Evolutionary conservation across 1,140 invertebrate species (phyloP), one percentile per base, ranked within the genome.

Genomic region (Pseudomyrmex sp.): DNA sequence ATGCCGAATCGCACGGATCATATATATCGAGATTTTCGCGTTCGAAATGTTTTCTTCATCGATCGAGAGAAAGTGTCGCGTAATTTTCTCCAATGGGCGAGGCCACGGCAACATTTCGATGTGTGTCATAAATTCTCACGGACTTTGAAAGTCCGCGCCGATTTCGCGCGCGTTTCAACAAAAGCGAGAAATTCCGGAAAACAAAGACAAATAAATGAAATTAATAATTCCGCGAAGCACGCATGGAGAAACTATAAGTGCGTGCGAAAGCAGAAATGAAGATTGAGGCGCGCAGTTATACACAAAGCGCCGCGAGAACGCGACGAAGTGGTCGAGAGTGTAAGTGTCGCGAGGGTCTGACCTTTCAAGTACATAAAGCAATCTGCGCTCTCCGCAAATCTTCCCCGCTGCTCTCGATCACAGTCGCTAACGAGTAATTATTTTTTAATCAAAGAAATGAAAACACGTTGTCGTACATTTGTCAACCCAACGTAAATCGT

Each of bases 381-480:
- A 77, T 54, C 63, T 82, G 66, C 44, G 8, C 12, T 61, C 15
- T 61, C 18, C 18, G 26, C 10, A 58, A 23, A 18, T 65, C n/a
- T 52, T 52, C 52, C 23, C 20, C 48, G 63, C 23, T 66, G 50
- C 82, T 84, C 7, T 88, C 63, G 80, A 85, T 59, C 50, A 61
- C 65, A 48, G 54, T 35, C 83, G 20, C 44, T 54, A 59, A 20
- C 35, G 52, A 46, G 68, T 88, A 88, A 90, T 87, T 89, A 84
- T 89, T 88, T 89, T 76, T 76, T 89, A 89, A 88, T 89, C 77
- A 83, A 84, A 86, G 72, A 75, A 89, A 75, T 79, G 63, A 46
- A 59, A 59, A 63, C 5, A 35, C n/a, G 66, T 23, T 12, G 8
- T 13, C 18, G 26, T 4, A 7, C 35, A 4, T 35, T 77, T 68